Evolutionary conservation across 2,888 invertebrate species (phyloP).

Genomic region (Morpho helenor): DNA sequence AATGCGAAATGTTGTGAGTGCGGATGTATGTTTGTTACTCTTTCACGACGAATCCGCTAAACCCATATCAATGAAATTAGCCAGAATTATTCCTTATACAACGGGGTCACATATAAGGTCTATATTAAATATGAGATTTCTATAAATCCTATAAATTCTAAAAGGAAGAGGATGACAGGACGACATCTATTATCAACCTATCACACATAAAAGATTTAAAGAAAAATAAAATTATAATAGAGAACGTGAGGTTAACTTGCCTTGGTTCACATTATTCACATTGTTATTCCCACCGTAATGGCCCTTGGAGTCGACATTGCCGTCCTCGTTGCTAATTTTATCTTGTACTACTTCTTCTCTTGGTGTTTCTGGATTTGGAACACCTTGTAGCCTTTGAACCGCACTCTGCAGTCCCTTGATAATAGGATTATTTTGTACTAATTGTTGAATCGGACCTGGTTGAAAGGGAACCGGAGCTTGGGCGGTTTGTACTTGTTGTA

Average conservation of each 20-base stretch:
- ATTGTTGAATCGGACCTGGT: conserved; percentile 42
- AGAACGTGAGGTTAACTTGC: conserved; percentile 4
- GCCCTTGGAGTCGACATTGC: conserved; percentile 28
- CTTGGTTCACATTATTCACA: conserved; percentile 7
- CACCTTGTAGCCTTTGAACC: conserved; percentile 43
- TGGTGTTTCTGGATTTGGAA: conserved; percentile 44
- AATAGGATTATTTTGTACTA: conserved; percentile 45
- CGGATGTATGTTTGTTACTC: no score
- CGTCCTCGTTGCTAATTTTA: conserved; percentile 29
- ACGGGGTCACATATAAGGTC: neutral
- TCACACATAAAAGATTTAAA: no score
- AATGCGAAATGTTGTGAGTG: no score
- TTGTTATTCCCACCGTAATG: conserved; percentile 22
- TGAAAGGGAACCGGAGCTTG: conserved; percentile 33
- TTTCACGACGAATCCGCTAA: no score
- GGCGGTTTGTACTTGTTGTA: conserved; percentile 18
- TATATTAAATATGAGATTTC: neutral
- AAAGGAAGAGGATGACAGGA: no score
- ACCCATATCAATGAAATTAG: no score
- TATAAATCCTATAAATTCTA: neutral
- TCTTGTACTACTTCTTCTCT: conserved; percentile 33
- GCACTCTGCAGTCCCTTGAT: conserved; percentile 44
- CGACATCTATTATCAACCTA: no score
- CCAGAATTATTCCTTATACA: no score
- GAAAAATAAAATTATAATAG: no score